phyloP scores from a whole-genome alignment of 2,797 vertebrate species.

The Astyanax mexicanus region DNA sequence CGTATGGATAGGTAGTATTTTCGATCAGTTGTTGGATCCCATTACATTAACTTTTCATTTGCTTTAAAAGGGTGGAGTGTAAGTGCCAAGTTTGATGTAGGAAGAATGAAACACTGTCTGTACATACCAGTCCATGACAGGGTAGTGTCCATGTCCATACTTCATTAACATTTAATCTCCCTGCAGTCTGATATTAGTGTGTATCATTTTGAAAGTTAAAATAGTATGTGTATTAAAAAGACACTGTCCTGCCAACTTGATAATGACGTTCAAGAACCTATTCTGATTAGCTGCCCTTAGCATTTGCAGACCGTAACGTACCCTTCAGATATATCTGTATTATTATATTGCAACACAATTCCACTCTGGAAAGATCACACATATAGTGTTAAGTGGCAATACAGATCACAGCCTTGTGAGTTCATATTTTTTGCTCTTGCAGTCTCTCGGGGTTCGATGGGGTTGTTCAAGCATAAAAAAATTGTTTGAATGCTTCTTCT shows the following conservation, averaged over 20 bases:
- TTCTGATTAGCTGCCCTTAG: conserved; percentile 48
- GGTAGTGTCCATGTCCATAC: neutral
- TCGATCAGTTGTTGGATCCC: conserved; percentile 81
- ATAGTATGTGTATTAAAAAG: neutral
- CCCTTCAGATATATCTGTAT: conserved; percentile 12
- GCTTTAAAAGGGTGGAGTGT: conserved; percentile 36
- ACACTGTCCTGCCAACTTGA: conserved; percentile 25
- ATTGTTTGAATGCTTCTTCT: neutral
- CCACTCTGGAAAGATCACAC: conserved; percentile 14
- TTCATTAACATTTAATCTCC: conserved; percentile 4
- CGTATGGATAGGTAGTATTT: conserved; percentile 82
- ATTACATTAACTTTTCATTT: conserved; percentile 62
- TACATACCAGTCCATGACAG: neutral
- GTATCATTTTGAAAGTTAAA: neutral
- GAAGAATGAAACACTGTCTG: neutral
- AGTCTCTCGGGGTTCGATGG: neutral
- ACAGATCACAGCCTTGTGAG: neutral
- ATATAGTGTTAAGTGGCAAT: conserved; percentile 8
- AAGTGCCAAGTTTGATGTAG: conserved; percentile 24
- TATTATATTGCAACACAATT: conserved; percentile 15
- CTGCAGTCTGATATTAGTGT: conserved; percentile 12
- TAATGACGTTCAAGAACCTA: conserved; percentile 17
- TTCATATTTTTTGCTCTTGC: neutral
- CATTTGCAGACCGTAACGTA: conserved; percentile 34
- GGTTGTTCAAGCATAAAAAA: neutral